Evolutionary conservation across 2,888 invertebrate genomes (phyloP).

Genomic region (Agonum fuliginosum): DNA sequence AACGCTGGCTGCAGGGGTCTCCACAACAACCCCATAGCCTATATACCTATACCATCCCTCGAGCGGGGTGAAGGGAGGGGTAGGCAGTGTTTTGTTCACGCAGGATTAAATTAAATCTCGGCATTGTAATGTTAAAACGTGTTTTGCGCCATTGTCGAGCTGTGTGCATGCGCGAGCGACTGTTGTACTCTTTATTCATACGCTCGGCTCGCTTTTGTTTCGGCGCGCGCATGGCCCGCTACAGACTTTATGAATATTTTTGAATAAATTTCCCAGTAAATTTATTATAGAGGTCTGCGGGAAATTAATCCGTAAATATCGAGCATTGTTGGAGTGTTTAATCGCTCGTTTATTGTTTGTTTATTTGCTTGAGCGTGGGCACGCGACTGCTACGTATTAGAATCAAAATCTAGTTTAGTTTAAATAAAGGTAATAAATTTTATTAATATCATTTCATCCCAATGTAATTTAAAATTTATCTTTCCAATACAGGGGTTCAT

Average conservation of each 20-base stretch:
- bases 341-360: constrained; percentile 57
- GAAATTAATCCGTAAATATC: constrained; percentile 58
- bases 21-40: too few species aligned
- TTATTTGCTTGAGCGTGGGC: constrained; percentile 43
- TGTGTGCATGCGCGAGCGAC: constrained; percentile 37
- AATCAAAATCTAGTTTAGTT: too few species aligned
- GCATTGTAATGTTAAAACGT: constrained; percentile 71
- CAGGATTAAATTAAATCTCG: constrained; percentile 71
- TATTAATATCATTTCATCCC: too few species aligned
- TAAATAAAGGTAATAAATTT: too few species aligned
- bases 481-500: too few species aligned
- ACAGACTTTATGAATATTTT: constrained; percentile 57
- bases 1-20: constrained; percentile 33
- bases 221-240: constrained; percentile 41
- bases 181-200: constrained; percentile 58
- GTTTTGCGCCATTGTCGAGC: constrained; percentile 70
- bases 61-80: constrained; percentile 3
- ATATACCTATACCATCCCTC: background rate
- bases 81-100: constrained; percentile 65
- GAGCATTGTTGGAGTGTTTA: constrained; percentile 49
- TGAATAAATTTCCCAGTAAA: constrained; percentile 59
- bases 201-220: constrained; percentile 41
- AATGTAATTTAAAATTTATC: too few species aligned
- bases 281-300: constrained; percentile 47
- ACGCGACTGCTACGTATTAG: constrained; percentile 1